Base-by-base conservation (phyloP, 2,797 vertebrate species). In the Scolopax rusticola region DNA sequence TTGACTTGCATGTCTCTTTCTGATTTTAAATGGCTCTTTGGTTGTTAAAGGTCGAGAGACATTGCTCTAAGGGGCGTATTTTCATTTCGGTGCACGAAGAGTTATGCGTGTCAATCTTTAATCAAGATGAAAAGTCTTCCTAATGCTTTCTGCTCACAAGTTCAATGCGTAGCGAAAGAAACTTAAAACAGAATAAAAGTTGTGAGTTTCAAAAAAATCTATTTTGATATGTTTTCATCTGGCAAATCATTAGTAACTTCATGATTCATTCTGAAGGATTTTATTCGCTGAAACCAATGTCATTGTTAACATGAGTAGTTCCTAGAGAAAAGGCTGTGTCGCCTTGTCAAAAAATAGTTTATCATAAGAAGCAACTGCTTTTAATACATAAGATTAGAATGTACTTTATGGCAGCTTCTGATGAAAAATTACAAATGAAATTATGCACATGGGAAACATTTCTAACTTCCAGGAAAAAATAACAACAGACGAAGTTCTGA, bases 331-430 rank as follows among this genome's bases (percentile, higher is more conserved):
- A 89, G 75, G 57, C 50, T 64, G 33, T 33, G 59, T 87, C 1
- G 0, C 56, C 84, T 71, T 90, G 71, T 85, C 48, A 94, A 89
- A 91, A 91, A 91, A 82, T 16, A 91, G 59, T 77, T 94, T 86
- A 92, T 92, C 77, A 57, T 30, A 92, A 56, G 19, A 85, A n/a
- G 85, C n/a, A 93, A 93, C 48, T 92, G 68, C 53, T 94, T 90
- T 95, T 86, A 96, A 94, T 96, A 96, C 90, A 82, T 87, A 93
- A 93, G 30, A 93, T 91, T 95, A 95, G 64, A 93, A 92, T 77
- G 59, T 73, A 90, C 53, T 94, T 95, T 91, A 94, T 82, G 67
- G 74, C 82, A 94, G 87, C 71, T 90, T 95, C 91, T 87, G 63
- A 90, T 25, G 65, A 90, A 94, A 97, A 94, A 89, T 84, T 85